Evolutionary conservation across 1,140 invertebrate species (phyloP).

Genomic region (Zeugodacus cucurbitae): DNA sequence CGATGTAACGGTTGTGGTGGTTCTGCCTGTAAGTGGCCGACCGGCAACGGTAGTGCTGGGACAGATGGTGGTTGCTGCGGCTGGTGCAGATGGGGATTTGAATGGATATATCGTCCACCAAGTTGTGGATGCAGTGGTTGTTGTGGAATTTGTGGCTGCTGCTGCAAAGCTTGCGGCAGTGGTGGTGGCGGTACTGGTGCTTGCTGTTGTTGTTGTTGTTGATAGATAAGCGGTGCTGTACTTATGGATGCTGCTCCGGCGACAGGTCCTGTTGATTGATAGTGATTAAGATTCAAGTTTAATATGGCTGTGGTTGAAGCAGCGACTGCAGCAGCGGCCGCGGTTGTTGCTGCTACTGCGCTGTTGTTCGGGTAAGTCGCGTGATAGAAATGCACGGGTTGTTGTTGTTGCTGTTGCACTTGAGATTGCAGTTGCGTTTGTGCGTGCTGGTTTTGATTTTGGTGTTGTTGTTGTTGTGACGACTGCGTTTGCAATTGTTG

Average conservation of each 20-base stretch:
- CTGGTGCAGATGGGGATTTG: constrained; percentile 27
- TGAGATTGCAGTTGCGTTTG: constrained; percentile 50
- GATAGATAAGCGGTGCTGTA: constrained; percentile 38
- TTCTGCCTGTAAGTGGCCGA: neutral
- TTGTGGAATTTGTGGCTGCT: neutral
- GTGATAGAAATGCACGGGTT: constrained; percentile 41
- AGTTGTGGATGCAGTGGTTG: neutral
- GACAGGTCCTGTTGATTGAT: constrained; percentile 37
- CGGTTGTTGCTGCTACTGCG: constrained; percentile 23
- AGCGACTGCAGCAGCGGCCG: constrained; percentile 32
- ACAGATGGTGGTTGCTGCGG: neutral
- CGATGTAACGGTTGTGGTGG: neutral
- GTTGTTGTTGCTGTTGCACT: constrained; percentile 49
- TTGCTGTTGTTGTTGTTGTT: constrained; percentile 32
- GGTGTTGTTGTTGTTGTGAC: constrained; percentile 42
- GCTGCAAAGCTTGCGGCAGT: neutral
- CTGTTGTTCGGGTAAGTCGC: neutral
- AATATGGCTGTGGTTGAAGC: constrained; percentile 44
- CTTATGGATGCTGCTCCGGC: constrained; percentile 21
- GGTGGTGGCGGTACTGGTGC: constrained; percentile 33
- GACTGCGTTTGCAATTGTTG: constrained; percentile 48
- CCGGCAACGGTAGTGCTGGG: neutral
- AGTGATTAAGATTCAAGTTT: constrained; percentile 47
- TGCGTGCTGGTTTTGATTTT: constrained; percentile 45
- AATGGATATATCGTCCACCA: neutral